Percentiles rank a stretch among this genome's conserved stretches.
These are phyloP conservation scores for Tortricodes alternella DNA, from an alignment of 2,888 invertebrate genomes.

Conservation along the genomic window DNA sequence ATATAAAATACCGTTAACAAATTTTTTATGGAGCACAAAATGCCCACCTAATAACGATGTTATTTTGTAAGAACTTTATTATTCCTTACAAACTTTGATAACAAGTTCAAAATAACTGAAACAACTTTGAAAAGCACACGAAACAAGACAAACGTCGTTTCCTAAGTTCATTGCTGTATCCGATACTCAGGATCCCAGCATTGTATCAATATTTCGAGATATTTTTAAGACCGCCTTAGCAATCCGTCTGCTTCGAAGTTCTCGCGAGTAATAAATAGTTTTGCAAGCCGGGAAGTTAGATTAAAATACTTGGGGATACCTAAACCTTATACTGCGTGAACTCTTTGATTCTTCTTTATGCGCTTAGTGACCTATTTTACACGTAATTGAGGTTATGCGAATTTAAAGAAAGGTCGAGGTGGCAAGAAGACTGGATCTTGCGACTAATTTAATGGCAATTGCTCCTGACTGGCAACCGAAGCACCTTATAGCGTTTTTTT, in stretches of 20 bases:
- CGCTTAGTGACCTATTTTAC: background rate
- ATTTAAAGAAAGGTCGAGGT: background rate
- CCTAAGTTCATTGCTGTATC: background rate
- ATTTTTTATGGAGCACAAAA: slow-evolving; percentile 19
- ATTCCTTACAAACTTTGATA: too few relatives aligned
- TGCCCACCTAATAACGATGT: too few relatives aligned
- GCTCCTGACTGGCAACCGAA: too few relatives aligned
- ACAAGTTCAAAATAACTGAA: too few relatives aligned
- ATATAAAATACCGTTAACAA: slow-evolving; percentile 10
- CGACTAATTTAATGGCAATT: too few relatives aligned
- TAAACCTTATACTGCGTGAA: background rate
- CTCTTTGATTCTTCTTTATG: slow-evolving; percentile 25
- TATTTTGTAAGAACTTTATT: too few relatives aligned
- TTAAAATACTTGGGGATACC: slow-evolving; percentile 25
- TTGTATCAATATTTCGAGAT: slow-evolving; percentile 10
- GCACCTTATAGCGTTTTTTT: too few relatives aligned
- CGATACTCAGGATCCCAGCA: slow-evolving; percentile 3
- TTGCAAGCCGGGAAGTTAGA: slow-evolving; percentile 26
- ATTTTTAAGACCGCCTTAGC: slow-evolving; percentile 30
- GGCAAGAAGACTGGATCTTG: too few relatives aligned
- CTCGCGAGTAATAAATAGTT: slow-evolving; percentile 49
- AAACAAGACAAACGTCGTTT: too few relatives aligned
- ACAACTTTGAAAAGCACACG: too few relatives aligned
- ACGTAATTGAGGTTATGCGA: background rate
- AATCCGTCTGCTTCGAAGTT: slow-evolving; percentile 44